Base-by-base conservation (phyloP, 2,113 vertebrate genomes). In the Pandion haliaetus region DNA sequence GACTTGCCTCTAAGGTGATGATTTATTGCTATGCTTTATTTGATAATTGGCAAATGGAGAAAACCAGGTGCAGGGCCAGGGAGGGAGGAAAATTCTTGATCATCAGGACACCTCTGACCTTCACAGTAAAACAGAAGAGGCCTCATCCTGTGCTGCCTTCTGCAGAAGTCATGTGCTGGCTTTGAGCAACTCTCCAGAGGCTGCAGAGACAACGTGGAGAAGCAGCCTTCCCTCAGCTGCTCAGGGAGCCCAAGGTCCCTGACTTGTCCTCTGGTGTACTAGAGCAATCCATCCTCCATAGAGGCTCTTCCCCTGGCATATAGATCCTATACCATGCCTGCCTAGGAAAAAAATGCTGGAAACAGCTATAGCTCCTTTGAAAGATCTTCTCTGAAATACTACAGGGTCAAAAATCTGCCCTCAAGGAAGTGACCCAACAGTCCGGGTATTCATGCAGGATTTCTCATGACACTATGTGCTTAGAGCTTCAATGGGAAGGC, bases 1-100 rank as follows among this genome's bases (percentile, higher is more conserved):
- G 29, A 61, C 40, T 82, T 52, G 32, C 82, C 79, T 83, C 63
- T 62, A 82, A 90, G 38, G 45, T 58, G 91, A 52, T 80, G 67
- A 93, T 95, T 95, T 95, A 95, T 92, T 83, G 86, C 93, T 61
- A 8, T 77, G 79, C 71, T 77, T 95, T 63, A n/a, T 77, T 34
- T 91, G 67, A 34, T 86, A 95, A 90, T 65, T 88, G 93, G 86
- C 67, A 95, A 88, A 77, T 36, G 71, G 74, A 95, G 85, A 90
- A 86, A 95, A 66, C 8, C 88, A 93, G 86, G 76, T 92, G 82
- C 49, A 36, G 71, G 63, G 31, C 62, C 50, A 54, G 44, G 17
- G 76, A 72, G 63, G 49, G 49, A 81, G 76, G 58, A 83, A 83
- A 81, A 69, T 40, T 86, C 67, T 72, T 86, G 71, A 61, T 84